Percentiles rank a stretch among this genome's conserved stretches.
Evolutionary conservation across 1,140 invertebrate species (phyloP).

Genomic region (Drosophila kikkawai): DNA sequence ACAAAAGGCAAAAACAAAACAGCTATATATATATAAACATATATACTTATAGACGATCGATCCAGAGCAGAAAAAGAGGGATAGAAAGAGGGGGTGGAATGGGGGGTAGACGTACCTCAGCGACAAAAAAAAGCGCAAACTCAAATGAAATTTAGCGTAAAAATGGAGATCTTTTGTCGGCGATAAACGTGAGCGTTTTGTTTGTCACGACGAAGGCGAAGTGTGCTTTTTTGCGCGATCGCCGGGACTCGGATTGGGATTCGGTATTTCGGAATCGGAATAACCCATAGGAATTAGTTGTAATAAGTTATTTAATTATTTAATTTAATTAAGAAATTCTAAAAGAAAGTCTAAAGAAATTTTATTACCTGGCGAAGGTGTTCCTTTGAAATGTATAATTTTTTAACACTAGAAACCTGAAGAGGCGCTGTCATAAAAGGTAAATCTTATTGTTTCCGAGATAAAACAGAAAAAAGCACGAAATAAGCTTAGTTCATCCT

Average conservation of each 20-base stretch:
- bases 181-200: constrained; percentile 82
- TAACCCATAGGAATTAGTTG: background rate
- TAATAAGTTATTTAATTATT: background rate
- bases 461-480: constrained; percentile 39
- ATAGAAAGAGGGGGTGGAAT: constrained; percentile 7
- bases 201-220: constrained; percentile 81
- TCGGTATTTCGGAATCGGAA: constrained; percentile 21
- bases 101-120: constrained; percentile 14
- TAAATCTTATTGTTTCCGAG: constrained; percentile 41
- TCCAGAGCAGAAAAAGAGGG: constrained; percentile 64
- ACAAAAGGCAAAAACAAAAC: constrained; percentile 59
- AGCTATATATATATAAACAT: background rate
- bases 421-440: constrained; percentile 24
- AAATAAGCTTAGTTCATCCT: constrained; percentile 19
- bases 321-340: too few species aligned
- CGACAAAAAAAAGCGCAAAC: constrained; percentile 53
- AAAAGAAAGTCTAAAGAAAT: background rate
- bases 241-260: constrained; percentile 28
- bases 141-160: constrained; percentile 83
- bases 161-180: constrained; percentile 80
- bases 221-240: constrained; percentile 81
- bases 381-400: background rate
- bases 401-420: background rate
- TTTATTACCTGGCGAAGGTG: background rate
- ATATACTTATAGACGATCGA: constrained; percentile 49